These are phyloP conservation scores for Neomorphus geoffroyi DNA, from an alignment of 2,797 vertebrate genomes.

Conservation along the genomic window DNA sequence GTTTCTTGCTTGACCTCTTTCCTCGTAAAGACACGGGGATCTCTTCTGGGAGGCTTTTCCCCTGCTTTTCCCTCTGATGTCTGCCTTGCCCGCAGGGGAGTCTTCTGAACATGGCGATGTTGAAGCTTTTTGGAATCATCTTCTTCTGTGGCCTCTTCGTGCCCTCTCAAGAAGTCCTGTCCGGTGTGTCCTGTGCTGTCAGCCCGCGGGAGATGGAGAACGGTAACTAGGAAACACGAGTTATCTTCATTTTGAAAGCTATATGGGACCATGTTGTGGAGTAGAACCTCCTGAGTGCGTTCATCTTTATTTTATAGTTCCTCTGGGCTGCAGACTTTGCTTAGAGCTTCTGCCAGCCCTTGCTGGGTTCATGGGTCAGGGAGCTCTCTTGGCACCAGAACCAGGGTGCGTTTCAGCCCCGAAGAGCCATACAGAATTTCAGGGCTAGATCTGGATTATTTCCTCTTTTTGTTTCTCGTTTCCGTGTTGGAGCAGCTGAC, in stretches of 20 bases:
- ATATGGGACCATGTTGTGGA: fast-evolving
- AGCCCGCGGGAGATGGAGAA: background rate
- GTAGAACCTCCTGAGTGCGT: background rate
- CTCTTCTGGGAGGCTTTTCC: background rate
- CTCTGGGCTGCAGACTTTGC: background rate
- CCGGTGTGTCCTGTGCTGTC: background rate
- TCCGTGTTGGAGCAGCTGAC: background rate
- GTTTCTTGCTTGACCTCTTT: fast-evolving
- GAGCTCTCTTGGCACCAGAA: background rate
- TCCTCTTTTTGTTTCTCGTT: background rate
- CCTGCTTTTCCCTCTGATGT: background rate
- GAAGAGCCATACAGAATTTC: background rate
- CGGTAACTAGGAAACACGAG: background rate
- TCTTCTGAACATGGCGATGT: background rate
- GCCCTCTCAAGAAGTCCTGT: background rate
- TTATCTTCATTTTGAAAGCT: background rate
- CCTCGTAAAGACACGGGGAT: fast-evolving
- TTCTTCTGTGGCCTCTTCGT: conserved; percentile 40
- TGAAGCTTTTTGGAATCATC: background rate
- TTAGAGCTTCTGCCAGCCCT: background rate
- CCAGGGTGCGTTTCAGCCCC: background rate
- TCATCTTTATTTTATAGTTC: background rate
- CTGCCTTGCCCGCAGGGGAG: background rate
- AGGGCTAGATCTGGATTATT: background rate
- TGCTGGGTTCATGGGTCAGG: fast-evolving